A percentile compares a stretch with the other conserved stretches of the same genome.
Conservation (phyloP, 2,113 vertebrate species). For the Gymnogyps californianus region DNA sequence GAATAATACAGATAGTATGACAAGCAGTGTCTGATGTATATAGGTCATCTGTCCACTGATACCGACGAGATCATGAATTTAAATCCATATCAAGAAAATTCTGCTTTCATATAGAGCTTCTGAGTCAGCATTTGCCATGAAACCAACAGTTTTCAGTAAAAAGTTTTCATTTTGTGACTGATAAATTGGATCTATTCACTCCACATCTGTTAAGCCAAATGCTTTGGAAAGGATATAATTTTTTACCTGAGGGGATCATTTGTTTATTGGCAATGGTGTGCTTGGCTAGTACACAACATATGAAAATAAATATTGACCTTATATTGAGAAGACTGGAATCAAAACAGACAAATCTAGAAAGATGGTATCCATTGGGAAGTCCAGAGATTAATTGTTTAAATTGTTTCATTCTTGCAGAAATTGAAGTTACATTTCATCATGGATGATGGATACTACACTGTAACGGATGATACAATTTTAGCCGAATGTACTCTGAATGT, state of each 20-base stretch:
- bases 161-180: neutral
- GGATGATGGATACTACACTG: neutral
- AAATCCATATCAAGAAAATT: neutral
- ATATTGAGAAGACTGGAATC: neutral
- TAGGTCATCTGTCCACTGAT: neutral
- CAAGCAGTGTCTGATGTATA: neutral
- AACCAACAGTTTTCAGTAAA: neutral
- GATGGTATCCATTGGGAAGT: neutral
- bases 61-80: neutral
- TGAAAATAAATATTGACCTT: neutral
- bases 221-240: neutral
- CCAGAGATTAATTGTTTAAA: neutral
- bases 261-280: neutral
- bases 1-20: neutral
- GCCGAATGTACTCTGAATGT: neutral
- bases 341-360: neutral
- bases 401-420: neutral
- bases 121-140: neutral
- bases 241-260: neutral
- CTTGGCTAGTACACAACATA: neutral
- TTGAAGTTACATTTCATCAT: neutral
- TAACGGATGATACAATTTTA: neutral
- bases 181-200: neutral
- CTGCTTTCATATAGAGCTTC: neutral
- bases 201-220: neutral